Base-by-base conservation (phyloP, 2,113 vertebrate genomes). In the Tyrannus savana region DNA sequence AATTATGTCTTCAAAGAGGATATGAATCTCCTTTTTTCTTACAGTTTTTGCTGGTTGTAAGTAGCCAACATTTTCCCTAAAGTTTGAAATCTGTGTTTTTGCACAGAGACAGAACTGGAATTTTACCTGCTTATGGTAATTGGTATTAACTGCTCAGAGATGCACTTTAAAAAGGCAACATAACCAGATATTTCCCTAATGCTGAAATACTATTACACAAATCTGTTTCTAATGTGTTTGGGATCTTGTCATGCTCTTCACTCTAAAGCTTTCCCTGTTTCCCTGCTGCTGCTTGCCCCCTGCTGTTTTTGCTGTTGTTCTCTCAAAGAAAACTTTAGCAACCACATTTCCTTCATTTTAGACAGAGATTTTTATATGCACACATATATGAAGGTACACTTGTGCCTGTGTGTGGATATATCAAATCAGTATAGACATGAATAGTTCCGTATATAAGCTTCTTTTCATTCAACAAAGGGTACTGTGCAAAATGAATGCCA, bases 211-310 rank as follows among this genome's bases (percentile, higher is more conserved):
- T 31, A 19, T 83, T 86, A 53, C 33, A 8, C 56, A 90, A 80
- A 96, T 75, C 60, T 94, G 24, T 79, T 88, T 84, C 82, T 92
- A 49, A 81, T 50, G 47, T 85, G n/a, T 22, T 74, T 84, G 76
- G 60, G 80, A 92, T 81, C 55, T 88, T 86, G 46, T 37, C 58
- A 53, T 64, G 63, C 60, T 93, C 31, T 55, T 93, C 14, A 12
- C 28, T 84, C 13, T 55, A 35, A 67, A 84, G 53, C 44, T 90
- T 10, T 56, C 49, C 49, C 67, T 30, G 15, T 78, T 93, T 94
- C 72, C 78, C 71, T 95, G 64, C 83, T 92, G 68, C 88, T 93
- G 85, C 92, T 96, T 97, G 79, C 85, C 87, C 88, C 72, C 90
- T 95, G 88, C 93, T 95, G 88, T 67, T 86, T 95, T 63, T 88